Evolutionary conservation across 2,797 vertebrate genomes (phyloP), one percentile per base, ranked within the genome.

Genomic region (Arnoldichthys spilopterus): DNA sequence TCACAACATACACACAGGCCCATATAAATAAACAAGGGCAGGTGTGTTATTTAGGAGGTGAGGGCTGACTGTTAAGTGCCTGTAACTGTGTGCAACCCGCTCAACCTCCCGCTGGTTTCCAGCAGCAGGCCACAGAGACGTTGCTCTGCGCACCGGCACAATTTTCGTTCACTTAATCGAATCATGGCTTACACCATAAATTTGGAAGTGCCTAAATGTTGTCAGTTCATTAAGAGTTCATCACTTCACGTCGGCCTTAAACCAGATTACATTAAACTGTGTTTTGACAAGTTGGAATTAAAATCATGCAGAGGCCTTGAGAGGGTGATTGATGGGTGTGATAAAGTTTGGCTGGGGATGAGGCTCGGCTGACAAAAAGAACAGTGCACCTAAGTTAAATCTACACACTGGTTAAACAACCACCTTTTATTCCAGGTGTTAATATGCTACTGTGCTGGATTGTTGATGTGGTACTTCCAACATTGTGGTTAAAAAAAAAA

Each of bases 211-310:
- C 83, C 84, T 81, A 28, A 56, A 28, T 76, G 70, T 69, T 83
- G 71, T 83, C 81, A 87, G 91, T 90, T 92, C 91, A 89, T 91
- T 91, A 91, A 81, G 81, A 92, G 91, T 91, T 92, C 91, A 92
- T 76, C 67, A 79, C 88, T 90, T 89, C 86, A 86, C 86, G 77
- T 85, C 88, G 86, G 85, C 82, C 77, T 74, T 75, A 69, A 85
- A 73, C 59, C 71, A 91, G 86, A 88, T 91, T 83, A 89, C 83
- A 89, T 86, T 87, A 86, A 87, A 87, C 80, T 86, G 85, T 90
- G 86, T 92, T 91, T 92, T 89, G 89, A 92, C 88, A 92, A 87
- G 87, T 84, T 84, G 83, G 81, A 85, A 84, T 89, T 90, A 62
- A 89, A 89, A 88, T 90, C 85, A 87, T 86, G 80, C 32, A 47